A percentile compares a stretch with the other conserved stretches of the same genome.
Evolutionary conservation across 2,797 vertebrate genomes (phyloP).

Genomic region (Hipposideros larvatus): DNA sequence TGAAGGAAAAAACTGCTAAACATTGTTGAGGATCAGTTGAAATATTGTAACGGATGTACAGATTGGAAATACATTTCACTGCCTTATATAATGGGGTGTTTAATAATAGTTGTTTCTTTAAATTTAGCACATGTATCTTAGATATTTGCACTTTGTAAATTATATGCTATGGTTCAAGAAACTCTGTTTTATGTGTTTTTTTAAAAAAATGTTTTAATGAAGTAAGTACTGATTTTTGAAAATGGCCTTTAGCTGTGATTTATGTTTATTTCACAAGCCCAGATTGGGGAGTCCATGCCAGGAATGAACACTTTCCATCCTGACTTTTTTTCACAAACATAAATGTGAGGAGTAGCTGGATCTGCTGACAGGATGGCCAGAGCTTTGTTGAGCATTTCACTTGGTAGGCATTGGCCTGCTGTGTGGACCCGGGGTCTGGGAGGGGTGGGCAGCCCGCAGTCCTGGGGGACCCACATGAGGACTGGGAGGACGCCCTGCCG

Average conservation of each 20-base stretch:
- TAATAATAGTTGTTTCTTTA: constrained; percentile 81
- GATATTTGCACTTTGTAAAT: constrained; percentile 79
- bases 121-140: constrained; percentile 67
- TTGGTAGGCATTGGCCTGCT: constrained; percentile 26
- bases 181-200: constrained; percentile 35
- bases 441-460: neutral
- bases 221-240: constrained; percentile 60
- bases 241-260: constrained; percentile 67
- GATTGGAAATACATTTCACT: constrained; percentile 79
- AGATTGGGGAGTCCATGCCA: neutral
- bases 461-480: neutral
- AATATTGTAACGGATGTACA: constrained; percentile 74
- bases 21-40: constrained; percentile 63
- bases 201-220: constrained; percentile 68
- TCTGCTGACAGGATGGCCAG: neutral
- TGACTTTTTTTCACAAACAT: constrained; percentile 17
- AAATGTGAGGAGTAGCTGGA: neutral
- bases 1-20: constrained; percentile 84
- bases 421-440: neutral
- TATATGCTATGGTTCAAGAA: constrained; percentile 62
- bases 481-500: neutral
- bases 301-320: constrained; percentile 40
- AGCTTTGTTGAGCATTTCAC: constrained; percentile 17
- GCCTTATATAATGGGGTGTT: constrained; percentile 81
- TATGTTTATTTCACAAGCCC: constrained; percentile 63